These are phyloP conservation scores for Drosophila tropicalis DNA, from an alignment of 1,140 invertebrate genomes.

Conservation along the genomic window DNA sequence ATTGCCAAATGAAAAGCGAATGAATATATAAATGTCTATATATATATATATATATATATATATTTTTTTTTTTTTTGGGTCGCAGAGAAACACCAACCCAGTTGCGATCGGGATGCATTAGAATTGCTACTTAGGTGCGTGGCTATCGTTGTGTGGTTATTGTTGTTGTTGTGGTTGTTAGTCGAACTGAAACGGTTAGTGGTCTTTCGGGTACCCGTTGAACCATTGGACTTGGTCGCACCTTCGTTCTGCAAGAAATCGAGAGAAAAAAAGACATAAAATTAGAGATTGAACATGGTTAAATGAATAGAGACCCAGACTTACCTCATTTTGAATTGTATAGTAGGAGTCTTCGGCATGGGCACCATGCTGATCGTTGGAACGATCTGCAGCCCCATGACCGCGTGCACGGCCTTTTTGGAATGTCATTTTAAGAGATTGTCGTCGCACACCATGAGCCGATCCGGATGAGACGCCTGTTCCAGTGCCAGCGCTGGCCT, in stretches of 20 bases:
- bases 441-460: constrained; percentile 85
- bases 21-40: too few species aligned
- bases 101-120: constrained; percentile 38
- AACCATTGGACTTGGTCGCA: constrained; percentile 63
- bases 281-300: neutral
- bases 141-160: constrained; percentile 34
- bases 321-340: constrained; percentile 91
- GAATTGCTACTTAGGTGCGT: constrained; percentile 34
- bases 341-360: constrained; percentile 88
- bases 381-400: constrained; percentile 84
- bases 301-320: constrained; percentile 9
- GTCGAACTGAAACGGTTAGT: constrained; percentile 75
- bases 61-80: too few species aligned
- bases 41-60: too few species aligned
- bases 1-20: too few species aligned
- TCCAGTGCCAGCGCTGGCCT: constrained; percentile 42
- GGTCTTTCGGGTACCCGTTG: constrained; percentile 68
- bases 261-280: neutral
- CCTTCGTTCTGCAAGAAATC: constrained; percentile 74
- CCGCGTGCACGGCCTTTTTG: constrained; percentile 88
- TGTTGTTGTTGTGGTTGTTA: constrained; percentile 54
- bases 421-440: constrained; percentile 91
- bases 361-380: constrained; percentile 83
- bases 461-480: constrained; percentile 45
- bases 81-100: constrained; percentile 16